Evolutionary conservation across 2,797 vertebrate genomes (phyloP).

Genomic region (Peromyscus attwateri): DNA sequence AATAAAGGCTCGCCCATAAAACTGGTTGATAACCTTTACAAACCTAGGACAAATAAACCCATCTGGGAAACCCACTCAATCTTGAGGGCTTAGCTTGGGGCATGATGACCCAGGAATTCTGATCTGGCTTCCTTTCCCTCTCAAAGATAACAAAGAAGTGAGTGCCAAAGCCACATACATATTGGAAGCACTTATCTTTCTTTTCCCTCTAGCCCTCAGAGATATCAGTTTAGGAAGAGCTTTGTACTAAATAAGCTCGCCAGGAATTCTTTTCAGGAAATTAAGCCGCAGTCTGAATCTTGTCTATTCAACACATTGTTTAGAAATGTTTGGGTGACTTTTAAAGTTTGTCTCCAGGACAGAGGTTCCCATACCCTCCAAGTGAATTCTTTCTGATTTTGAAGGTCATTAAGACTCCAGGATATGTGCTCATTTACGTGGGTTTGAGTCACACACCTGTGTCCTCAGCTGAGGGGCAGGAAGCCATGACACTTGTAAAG

Average conservation of each 20-base stretch:
- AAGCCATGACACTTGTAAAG: neutral
- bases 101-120: slow-evolving; percentile 59
- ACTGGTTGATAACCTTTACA: slow-evolving; percentile 68
- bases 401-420: slow-evolving; percentile 73
- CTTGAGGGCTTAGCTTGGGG: neutral
- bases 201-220: slow-evolving; percentile 46
- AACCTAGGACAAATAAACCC: slow-evolving; percentile 55
- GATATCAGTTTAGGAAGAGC: slow-evolving; percentile 58
- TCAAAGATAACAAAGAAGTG: slow-evolving; percentile 80
- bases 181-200: slow-evolving; percentile 71
- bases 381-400: slow-evolving; percentile 71
- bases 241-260: slow-evolving; percentile 79
- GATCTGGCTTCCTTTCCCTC: slow-evolving; percentile 20
- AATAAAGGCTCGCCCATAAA: slow-evolving; percentile 15
- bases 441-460: slow-evolving; percentile 51
- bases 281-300: slow-evolving; percentile 74
- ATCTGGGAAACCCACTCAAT: neutral
- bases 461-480: neutral
- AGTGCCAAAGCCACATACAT: slow-evolving; percentile 70
- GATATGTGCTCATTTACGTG: slow-evolving; percentile 50
- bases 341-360: slow-evolving; percentile 74
- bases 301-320: slow-evolving; percentile 80
- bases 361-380: slow-evolving; percentile 72
- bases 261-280: slow-evolving; percentile 82
- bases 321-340: slow-evolving; percentile 82